phyloP scores from a whole-genome alignment of 2,113 vertebrate genomes.

The Caracal caracal region DNA sequence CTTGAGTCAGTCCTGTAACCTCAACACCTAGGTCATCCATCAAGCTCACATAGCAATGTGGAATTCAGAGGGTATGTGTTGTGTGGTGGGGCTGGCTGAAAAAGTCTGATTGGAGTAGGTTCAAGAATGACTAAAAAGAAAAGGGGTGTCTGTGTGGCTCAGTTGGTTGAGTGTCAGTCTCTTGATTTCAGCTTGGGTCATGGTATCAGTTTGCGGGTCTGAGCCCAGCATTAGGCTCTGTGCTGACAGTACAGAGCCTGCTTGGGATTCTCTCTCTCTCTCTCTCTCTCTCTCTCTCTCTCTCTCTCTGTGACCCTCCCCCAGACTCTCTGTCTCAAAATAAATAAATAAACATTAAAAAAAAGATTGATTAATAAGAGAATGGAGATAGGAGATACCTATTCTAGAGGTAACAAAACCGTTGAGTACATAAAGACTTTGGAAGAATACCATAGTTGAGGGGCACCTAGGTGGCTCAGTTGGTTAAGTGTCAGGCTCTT shows the following conservation, averaged over 20 bases:
- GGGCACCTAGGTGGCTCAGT: too few species aligned
- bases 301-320: too few species aligned
- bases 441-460: neutral
- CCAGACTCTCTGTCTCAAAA: too few species aligned
- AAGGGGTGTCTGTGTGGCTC: neutral
- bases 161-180: too few species aligned
- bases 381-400: neutral
- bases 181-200: too few species aligned
- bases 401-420: neutral
- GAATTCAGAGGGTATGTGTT: neutral
- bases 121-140: neutral
- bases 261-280: too few species aligned
- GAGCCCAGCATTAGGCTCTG: too few species aligned
- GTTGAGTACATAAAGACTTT: neutral
- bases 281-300: too few species aligned
- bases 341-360: too few species aligned
- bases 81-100: rapidly evolving
- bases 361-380: neutral
- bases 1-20: neutral
- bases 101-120: neutral
- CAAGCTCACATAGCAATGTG: neutral
- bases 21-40: neutral
- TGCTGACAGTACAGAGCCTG: too few species aligned
- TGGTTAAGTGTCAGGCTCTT: too few species aligned
- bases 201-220: too few species aligned